Base-by-base conservation (phyloP, 2,888 invertebrate genomes). In the Mesopsocus fuscifrons region DNA sequence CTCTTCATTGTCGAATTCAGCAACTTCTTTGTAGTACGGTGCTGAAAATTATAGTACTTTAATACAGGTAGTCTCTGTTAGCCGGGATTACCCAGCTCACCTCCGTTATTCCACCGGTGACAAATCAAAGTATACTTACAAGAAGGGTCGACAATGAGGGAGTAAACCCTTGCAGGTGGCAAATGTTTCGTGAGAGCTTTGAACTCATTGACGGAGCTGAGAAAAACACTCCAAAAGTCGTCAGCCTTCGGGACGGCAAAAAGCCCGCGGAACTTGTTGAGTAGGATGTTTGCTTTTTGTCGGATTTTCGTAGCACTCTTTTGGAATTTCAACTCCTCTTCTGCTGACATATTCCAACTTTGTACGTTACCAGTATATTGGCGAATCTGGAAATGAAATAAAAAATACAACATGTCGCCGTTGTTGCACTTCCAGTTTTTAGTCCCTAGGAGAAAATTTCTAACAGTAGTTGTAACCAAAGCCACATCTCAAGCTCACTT, bases 341-440 rank as follows among this genome's bases (percentile, higher is more conserved):
- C 71, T 2, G 64, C 65, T 2, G 58, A 60, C 46, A 75, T 64
- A 50, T 75, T 74, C 85, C 85, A 85, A 13, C 74, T 69, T 3
- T 71, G 68, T 2, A 75, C 62, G 59, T 85, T 85, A 5, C 87
- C 87, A 30, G 84, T 74, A 58, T 87, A 88, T 34, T 74, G 71
- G 13, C 79, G 67, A 59, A 83, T 64, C 63, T 64, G 45, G 40
- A 55, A 54, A 31, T 41, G 45, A 48, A 46, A 41, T 49, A 34
- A 32, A 44, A 45, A 34, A 33, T n/a, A n/a, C n/a, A n/a, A n/a
- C n/a, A n/a, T n/a, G n/a, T n/a, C n/a, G n/a, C n/a, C n/a, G n/a
- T n/a, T n/a, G n/a, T n/a, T n/a, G n/a, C n/a, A n/a, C n/a, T n/a
- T n/a, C n/a, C n/a, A n/a, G n/a, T n/a, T n/a, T n/a, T n/a, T n/a